These are phyloP conservation scores for Stictocephala bisonia DNA, from an alignment of 2,888 invertebrate genomes.

Conservation along the genomic window DNA sequence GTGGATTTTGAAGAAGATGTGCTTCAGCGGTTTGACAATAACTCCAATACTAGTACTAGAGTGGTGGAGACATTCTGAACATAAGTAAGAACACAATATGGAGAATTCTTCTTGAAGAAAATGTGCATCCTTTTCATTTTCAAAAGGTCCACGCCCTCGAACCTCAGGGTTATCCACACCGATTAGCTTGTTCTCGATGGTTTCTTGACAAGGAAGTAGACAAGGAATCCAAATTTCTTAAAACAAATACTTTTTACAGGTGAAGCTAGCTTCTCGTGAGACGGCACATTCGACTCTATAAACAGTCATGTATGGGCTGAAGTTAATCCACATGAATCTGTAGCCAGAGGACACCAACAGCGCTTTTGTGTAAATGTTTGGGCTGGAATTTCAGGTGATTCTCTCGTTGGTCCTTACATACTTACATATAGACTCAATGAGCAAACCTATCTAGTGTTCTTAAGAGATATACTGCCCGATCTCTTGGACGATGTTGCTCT, in stretches of 20 bases:
- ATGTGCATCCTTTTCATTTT: conserved; percentile 8
- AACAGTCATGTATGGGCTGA: too few species aligned
- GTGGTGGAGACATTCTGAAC: background rate
- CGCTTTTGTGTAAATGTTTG: conserved; percentile 33
- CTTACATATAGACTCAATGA: conserved; percentile 4
- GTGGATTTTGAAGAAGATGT: conserved; percentile 10
- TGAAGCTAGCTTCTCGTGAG: conserved; percentile 29
- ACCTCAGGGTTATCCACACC: conserved; percentile 18
- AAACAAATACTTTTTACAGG: background rate
- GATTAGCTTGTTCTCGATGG: conserved; percentile 26
- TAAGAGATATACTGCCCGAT: conserved; percentile 37
- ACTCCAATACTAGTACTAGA: conserved; percentile 14
- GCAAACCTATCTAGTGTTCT: conserved; percentile 22
- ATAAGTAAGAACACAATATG: conserved; percentile 15
- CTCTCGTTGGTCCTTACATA: conserved; percentile 27
- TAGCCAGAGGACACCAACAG: background rate
- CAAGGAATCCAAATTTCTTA: too few species aligned
- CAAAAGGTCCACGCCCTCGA: conserved; percentile 18
- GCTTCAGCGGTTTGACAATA: background rate
- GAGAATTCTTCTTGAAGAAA: conserved; percentile 20
- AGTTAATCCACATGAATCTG: conserved; percentile 24
- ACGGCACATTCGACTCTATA: conserved; percentile 34
- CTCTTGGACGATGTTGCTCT: conserved; percentile 5
- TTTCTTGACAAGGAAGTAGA: conserved; percentile 18
- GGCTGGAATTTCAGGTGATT: conserved; percentile 33